Base-by-base conservation (phyloP, 2,797 vertebrate species). In the Parauchenoglanis ngamensis region DNA sequence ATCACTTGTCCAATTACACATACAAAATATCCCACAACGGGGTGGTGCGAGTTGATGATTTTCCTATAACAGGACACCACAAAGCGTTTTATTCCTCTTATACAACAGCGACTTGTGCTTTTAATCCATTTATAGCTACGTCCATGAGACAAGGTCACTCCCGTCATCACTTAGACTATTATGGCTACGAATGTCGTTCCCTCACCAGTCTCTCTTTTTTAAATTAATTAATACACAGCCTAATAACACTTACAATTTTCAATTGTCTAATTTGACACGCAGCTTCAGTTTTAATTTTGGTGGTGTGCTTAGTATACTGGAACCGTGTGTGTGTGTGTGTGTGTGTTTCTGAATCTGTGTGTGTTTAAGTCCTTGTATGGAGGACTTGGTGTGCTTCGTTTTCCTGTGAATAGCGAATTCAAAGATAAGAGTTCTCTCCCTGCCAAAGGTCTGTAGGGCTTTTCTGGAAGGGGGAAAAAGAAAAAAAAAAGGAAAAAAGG, bases 311-410 rank as follows among this genome's bases (percentile, higher is more conserved):
- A 12, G 46, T 52, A 23, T 17, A n/a, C 25, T 12, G 23, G 23
- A 75, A 75, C 4, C 4, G 4, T 49, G 44, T 40, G 23, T 0
- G 10, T 63, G 1, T 28, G 61, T 54, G 76, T 40, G 61, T 17
- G 28, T 57, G 85, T 86, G 90, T 92, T 67, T 90, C 40, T n/a
- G 61, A 23, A 54, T 68, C 8, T 15, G 52, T 28, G 67, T n/a
- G 31, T 25, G 28, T 46, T 35, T 31, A 21, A 35, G 85, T 54
- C 49, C 63, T 63, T 80, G 67, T 31, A 61, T 44, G 65, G 31
- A 61, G 65, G 31, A 80, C 76, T 31, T 57, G 54, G 31, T 59
- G 57, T 7, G 31, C 13, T 81, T 6, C 3, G 13, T 79, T 59
- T 79, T 59, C 19, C 59, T n/a, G 35, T 40, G 79, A 63, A 61